Base-by-base conservation (phyloP, 2,888 invertebrate genomes). In the Hypercompe scribonia region DNA sequence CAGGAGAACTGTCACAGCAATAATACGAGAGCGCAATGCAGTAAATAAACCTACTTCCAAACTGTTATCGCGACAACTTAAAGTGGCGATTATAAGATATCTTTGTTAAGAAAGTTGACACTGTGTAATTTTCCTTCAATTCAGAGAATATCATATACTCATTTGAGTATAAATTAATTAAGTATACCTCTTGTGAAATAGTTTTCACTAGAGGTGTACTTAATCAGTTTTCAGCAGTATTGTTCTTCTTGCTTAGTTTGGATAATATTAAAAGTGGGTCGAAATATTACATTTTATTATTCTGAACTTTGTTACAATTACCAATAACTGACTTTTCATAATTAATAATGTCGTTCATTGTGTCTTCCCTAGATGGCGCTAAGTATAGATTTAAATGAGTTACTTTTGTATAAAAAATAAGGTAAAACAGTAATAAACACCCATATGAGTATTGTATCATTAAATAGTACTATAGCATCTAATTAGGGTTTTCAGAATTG, bases 51-150 rank as follows among this genome's bases (percentile, higher is more conserved):
- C 68, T 65, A 72, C n/a, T 68, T 68, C n/a, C 21, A 18, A 68
- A 36, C 34, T 67, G 24, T 64, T 68, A 68, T 68, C 72, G 21
- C 31, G 72, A 54, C 68, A 68, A 39, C 54, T 65, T 68, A 54
- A 33, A 66, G 58, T 36, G 33, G 0, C n/a, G 42, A 72, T 72
- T 36, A 61, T n/a, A 33, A 58, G 71, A 61, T 67, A 72, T 15
- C 61, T 46, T 61, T 50, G 21, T 63, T 34, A 31, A 31, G 64
- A 64, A 61, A 36, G 31, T 46, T 64, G n/a, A 34, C n/a, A 18
- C 33, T 28, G 24, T 10, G 5, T 18, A 31, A 42, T 66, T 46
- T 66, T 46, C 13, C 10, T 66, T 58, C 28, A 31, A 15, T 28
- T 28, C 54, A n/a, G n/a, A 10, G n/a, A n/a, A n/a, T 58, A 24